phyloP scores from a whole-genome alignment of 2,888 invertebrate genomes.

The Pandemis cinnamomeana region DNA sequence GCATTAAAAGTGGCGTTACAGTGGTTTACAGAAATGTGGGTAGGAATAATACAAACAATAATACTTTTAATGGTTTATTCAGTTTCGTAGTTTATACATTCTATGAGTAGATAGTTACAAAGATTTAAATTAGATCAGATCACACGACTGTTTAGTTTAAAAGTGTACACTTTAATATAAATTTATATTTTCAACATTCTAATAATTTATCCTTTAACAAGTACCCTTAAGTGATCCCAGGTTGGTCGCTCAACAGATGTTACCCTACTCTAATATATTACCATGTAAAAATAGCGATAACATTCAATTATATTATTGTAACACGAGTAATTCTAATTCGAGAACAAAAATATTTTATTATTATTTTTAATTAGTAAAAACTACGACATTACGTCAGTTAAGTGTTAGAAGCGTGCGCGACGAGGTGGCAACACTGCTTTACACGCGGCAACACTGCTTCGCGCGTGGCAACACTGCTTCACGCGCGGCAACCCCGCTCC shows the following conservation, averaged over 20 bases:
- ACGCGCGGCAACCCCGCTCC: conserved; percentile 44
- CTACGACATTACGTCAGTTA: conserved; percentile 72
- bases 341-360: conserved; percentile 79
- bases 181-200: conserved; percentile 76
- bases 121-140: conserved; percentile 79
- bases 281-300: conserved; percentile 79
- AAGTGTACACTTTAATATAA: conserved; percentile 78
- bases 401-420: conserved; percentile 67
- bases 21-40: background rate
- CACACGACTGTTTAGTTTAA: conserved; percentile 81
- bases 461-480: conserved; percentile 44
- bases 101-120: conserved; percentile 80
- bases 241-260: conserved; percentile 74
- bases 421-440: conserved; percentile 47
- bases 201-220: conserved; percentile 81
- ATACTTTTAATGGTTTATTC: conserved; percentile 79
- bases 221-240: conserved; percentile 80
- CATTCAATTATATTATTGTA: conserved; percentile 76
- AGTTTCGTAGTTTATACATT: conserved; percentile 81
- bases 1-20: background rate
- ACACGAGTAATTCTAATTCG: conserved; percentile 73
- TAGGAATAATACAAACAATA: conserved; percentile 70
- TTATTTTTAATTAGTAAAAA: conserved; percentile 77
- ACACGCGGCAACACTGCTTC: conserved; percentile 59
- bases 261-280: conserved; percentile 59